Base-by-base conservation (phyloP, 2,888 invertebrate genomes). In the Dioctria rufipes region DNA sequence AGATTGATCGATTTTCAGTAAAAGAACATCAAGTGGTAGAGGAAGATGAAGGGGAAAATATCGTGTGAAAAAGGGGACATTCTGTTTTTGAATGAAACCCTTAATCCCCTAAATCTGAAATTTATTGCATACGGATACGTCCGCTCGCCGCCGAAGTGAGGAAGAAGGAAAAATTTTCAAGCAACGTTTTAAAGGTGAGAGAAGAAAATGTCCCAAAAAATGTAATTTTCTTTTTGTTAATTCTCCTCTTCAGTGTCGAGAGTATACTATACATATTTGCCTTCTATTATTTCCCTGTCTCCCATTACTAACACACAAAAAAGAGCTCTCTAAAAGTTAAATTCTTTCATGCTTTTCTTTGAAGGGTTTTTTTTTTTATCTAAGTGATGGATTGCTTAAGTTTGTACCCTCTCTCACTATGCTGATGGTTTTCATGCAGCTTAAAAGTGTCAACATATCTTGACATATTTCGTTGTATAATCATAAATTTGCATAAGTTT, bases 301-400 rank as follows among this genome's bases (percentile, higher is more conserved):
- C 0, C 25, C 25, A 25, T 25, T 25, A 25, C 25, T 25, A 25
- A 25, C 2, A 25, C 25, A 25, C 25, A 25, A 25, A 2, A 25
- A 2, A 25, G 25, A 25, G 25, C 25, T 25, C 61, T 61, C 39
- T 13, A 61, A 61, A 61, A 61, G 61, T 61, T 61, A 61, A 61
- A 39, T 61, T n/a, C 39, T 60, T 39, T 61, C 37, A 1, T 61
- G 25, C 25, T 25, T 25, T 25, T 25, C 37, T 37, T 8, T 39
- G 37, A 61, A 54, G n/a, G 54, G 61, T 61, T 61, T 25, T 39
- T 37, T 61, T 61, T 11, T 61, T 37, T 6, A 5, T 8, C 37
- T n/a, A 54, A 61, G 39, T 61, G 61, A 61, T 61, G 61, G 61
- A 61, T 61, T 13, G 39, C 61, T 61, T 25, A 61, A 61, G 61